Evolutionary conservation across 1,140 invertebrate species (phyloP), one percentile per base, ranked within the genome.

Genomic region (Ruditapes philippinarum): DNA sequence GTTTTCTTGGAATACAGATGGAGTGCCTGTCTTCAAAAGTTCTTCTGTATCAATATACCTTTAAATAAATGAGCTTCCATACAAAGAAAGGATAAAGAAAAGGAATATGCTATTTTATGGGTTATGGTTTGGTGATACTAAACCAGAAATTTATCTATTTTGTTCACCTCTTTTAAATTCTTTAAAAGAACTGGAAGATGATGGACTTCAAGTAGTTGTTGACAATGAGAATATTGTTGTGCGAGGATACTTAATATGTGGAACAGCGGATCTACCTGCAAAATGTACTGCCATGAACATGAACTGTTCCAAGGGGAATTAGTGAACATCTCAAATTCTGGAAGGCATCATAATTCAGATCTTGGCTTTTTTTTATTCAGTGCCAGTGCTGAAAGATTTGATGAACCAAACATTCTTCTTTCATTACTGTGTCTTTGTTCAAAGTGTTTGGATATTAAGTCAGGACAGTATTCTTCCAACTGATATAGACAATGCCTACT

Each of bases 291-390:
- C 76, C 0, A 11, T 62, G 1, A 79, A 86, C 31, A 86, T 86
- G 84, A 45, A 31, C 19, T 51, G 78, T 19, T 79, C 49, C 40
- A 79, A 79, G 62, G 73, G 73, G 3, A 65, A 82, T 91, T 40
- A 33, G 5, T 38, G 60, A 84, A 25, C 83, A 90, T 51, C 31
- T 73, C 9, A 83, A 83, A 79, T 74, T 80, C 31, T 91, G 84
- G 90, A 91, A 91, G 70, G 90, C 90, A 45, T 91, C 90, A 19
- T 88, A 91, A 84, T 62, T 86, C 5, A 84, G 38, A 33, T 38
- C 33, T 14, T 70, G 68, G 68, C 68, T 70, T 70, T 38, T 22
- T n/a, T 38, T 40, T 38, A 33, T n/a, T 70, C 68, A 33, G 1
- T 70, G 33, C 68, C 68, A 70, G 11, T 90, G 38, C 17, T 86